Evolutionary conservation across 23 tunicate genomes (phyloP).

Genomic region (Ascidia mentula): DNA sequence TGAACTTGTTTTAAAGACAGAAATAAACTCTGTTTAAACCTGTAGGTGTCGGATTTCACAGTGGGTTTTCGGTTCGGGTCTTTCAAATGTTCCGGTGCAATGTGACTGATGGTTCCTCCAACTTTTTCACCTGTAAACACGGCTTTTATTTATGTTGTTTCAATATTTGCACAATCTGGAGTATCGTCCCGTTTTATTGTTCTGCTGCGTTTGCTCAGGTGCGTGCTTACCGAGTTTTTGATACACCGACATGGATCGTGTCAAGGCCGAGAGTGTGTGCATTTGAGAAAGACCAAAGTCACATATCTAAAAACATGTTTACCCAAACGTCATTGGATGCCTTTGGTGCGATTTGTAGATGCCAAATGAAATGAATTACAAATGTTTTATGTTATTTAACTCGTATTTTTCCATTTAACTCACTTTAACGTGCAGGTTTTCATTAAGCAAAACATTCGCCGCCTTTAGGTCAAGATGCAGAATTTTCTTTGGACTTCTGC

Average conservation of each 20-base stretch:
- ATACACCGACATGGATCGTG: not conserved
- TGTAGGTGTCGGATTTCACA: conserved; percentile 42
- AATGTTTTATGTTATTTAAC: too few relatives aligned
- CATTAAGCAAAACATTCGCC: conserved; percentile 14
- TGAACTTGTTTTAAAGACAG: too few relatives aligned
- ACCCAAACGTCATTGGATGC: not conserved
- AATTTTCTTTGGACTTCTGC: conserved; percentile 7
- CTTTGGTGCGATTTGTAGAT: not conserved
- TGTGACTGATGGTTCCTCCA: conserved; percentile 45
- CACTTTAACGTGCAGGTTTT: conserved; percentile 15
- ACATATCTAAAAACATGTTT: conserved; percentile 14
- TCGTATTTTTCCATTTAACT: too few relatives aligned
- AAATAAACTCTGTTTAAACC: conserved; percentile 20
- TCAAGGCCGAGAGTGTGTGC: conserved; percentile 14
- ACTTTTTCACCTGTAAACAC: not conserved
- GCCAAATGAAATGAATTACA: too few relatives aligned
- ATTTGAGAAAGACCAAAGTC: conserved; percentile 36
- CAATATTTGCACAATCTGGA: not conserved
- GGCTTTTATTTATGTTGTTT: not conserved
- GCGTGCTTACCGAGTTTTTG: not conserved
- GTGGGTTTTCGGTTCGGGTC: conserved; percentile 15
- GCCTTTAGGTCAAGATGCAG: conserved; percentile 28
- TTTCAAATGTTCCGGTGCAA: conserved; percentile 46
- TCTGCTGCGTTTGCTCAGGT: too few relatives aligned
- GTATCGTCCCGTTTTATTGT: too few relatives aligned